Conservation (phyloP, 2,797 vertebrate species). For the Gambelia wislizenii region DNA sequence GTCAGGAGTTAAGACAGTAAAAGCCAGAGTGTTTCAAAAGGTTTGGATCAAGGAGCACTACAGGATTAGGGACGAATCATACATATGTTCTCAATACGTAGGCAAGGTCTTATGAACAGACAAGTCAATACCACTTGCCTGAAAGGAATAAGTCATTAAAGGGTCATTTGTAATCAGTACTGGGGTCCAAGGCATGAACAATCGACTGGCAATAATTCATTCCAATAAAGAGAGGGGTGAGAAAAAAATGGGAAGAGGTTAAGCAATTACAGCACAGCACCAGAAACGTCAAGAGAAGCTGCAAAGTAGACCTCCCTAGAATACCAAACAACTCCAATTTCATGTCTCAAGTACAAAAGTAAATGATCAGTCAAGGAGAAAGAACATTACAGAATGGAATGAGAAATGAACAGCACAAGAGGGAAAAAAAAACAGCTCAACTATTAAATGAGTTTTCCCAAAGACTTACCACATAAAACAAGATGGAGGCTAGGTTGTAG, state of each 20-base stretch:
- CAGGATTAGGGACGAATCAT: slow-evolving; percentile 15
- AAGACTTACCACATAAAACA: slow-evolving; percentile 43
- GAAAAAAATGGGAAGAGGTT: slow-evolving; percentile 18
- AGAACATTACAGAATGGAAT: slow-evolving; percentile 71
- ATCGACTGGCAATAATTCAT: fast-evolving
- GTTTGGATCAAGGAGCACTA: neutral
- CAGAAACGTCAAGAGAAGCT: slow-evolving; percentile 41
- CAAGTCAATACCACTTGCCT: neutral
- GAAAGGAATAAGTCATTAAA: slow-evolving; percentile 7
- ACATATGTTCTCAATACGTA: neutral
- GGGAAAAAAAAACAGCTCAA: slow-evolving; percentile 59
- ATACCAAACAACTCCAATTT: slow-evolving; percentile 70
- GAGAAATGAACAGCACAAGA: slow-evolving; percentile 65
- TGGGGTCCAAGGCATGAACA: neutral
- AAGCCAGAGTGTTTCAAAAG: slow-evolving; percentile 28
- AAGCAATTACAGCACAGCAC: slow-evolving; percentile 48
- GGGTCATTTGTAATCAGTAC: slow-evolving; percentile 26
- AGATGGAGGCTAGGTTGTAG: neutral
- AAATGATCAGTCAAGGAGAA: slow-evolving; percentile 71
- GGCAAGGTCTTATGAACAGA: slow-evolving; percentile 12
- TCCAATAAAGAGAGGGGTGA: neutral
- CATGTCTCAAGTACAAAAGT: slow-evolving; percentile 66
- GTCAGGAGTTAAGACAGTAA: neutral
- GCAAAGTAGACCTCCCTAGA: slow-evolving; percentile 58
- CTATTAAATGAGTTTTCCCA: slow-evolving; percentile 64